Conservation (phyloP, 2,888 invertebrate genomes). For the Limnephilus lunatus region DNA sequence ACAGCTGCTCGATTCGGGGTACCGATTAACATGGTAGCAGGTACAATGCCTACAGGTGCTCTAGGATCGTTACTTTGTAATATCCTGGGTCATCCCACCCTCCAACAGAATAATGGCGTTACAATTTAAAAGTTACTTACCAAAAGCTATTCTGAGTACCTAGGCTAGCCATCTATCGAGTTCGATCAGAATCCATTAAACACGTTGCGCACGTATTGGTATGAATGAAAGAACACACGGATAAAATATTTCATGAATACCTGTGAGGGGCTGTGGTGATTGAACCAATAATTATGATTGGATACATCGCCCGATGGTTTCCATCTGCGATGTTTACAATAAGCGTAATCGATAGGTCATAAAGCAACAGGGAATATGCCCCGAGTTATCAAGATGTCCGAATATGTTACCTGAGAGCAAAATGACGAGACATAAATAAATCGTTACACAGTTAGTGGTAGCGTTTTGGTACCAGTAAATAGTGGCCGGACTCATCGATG, state of each 20-base stretch:
- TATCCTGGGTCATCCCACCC: conserved; percentile 2
- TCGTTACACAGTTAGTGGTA: conserved; percentile 12
- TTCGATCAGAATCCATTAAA: conserved; percentile 65
- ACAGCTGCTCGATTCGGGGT: neutral
- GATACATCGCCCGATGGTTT: conserved; percentile 59
- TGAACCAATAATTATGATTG: conserved; percentile 64
- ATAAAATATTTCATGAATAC: conserved; percentile 65
- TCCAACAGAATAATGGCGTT: neutral
- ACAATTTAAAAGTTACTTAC: conserved; percentile 1
- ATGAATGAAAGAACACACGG: neutral
- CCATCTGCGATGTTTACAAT: conserved; percentile 56
- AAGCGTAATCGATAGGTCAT: conserved; percentile 50
- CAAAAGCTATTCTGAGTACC: neutral
- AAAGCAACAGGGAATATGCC: conserved; percentile 42
- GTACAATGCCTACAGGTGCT: neutral
- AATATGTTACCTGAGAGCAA: neutral
- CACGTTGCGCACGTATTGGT: conserved; percentile 50
- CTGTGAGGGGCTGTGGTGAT: conserved; percentile 64
- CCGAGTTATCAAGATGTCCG: conserved; percentile 49
- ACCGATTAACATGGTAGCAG: neutral
- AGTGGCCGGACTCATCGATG: conserved; percentile 7
- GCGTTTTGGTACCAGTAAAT: neutral
- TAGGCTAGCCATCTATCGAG: conserved; percentile 9
- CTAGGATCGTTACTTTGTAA: neutral
- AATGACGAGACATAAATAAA: conserved; percentile 36